Evolutionary conservation across 2,888 invertebrate species (phyloP), one percentile per base, ranked within the genome.

Genomic region (Drosophila stalkeri): DNA sequence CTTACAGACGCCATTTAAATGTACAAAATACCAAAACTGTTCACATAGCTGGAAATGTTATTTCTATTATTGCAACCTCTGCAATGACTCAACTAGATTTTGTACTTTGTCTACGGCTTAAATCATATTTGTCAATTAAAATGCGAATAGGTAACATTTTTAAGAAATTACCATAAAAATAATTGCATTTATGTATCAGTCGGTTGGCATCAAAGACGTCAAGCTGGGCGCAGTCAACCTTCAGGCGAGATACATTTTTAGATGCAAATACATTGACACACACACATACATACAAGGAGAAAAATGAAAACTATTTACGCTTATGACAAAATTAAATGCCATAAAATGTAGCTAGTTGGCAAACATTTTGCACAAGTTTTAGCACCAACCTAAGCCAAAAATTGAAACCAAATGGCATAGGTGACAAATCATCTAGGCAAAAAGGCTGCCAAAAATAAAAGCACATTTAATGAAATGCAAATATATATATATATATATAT

Each of bases 311-410:
- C 76, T 74, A 83, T 86, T 81, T 80, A 67, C 80, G 75, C 75
- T 76, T 83, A 71, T 87, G 86, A 85, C 86, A 89, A 88, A 86
- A 88, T 87, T 84, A 87, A 85, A 80, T 81, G 75, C 87, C 85
- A 87, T 87, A 80, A 80, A 86, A 89, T 80, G 49, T 82, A 69
- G 81, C 54, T 66, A 61, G 68, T 78, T 88, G 78, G 77, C 79
- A 77, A 83, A 83, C 67, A 81, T 86, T 89, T 86, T 71, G 85
- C 85, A 77, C 66, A 74, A 77, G 62, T 82, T 75, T 88, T 88
- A 85, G 86, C 86, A 63, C 69, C 23, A 61, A 49, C 65, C 66
- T 43, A 66, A 68, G 59, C 64, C 43, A 78, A 67, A 66, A 65
- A 56, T 35, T 54, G 37, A 68, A 65, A 43, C 59, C 49, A 69